phyloP scores from a whole-genome alignment of 2,113 vertebrate species.

The Podiceps cristatus region DNA sequence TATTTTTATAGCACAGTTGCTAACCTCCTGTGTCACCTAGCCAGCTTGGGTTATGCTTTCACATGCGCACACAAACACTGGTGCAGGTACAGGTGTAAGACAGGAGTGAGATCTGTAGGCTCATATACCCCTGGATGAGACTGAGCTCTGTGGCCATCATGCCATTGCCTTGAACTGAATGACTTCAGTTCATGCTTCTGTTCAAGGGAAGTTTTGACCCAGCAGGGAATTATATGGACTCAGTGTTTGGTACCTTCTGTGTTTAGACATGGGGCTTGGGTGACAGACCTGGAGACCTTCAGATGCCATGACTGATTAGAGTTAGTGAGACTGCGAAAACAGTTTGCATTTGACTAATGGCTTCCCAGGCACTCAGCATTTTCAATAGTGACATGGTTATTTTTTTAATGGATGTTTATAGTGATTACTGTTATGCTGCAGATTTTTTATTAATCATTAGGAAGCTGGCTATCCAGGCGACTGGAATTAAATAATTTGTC shows the following conservation, averaged over 20 bases:
- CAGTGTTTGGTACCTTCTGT: background rate
- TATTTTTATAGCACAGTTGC: background rate
- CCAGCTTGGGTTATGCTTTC: background rate
- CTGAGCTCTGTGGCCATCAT: background rate
- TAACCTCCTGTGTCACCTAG: background rate
- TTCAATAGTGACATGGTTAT: background rate
- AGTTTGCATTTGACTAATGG: background rate
- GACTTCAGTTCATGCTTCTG: background rate
- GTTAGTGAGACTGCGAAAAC: background rate
- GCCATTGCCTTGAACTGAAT: background rate
- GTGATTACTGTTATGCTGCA: background rate
- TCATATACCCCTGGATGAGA: background rate
- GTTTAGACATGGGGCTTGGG: background rate
- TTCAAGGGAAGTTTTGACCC: background rate
- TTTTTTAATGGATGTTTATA: background rate
- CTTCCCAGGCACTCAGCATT: background rate
- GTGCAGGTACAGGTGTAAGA: background rate
- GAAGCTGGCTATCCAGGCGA: background rate
- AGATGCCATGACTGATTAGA: background rate
- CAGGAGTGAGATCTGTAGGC: background rate
- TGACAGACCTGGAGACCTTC: background rate
- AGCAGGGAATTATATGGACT: background rate
- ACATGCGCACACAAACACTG: background rate
- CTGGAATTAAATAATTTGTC: slow-evolving; percentile 49
- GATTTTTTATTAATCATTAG: slow-evolving; percentile 35